Evolutionary conservation across 2,797 vertebrate species (phyloP).

Genomic region (Megaceryle alcyon): DNA sequence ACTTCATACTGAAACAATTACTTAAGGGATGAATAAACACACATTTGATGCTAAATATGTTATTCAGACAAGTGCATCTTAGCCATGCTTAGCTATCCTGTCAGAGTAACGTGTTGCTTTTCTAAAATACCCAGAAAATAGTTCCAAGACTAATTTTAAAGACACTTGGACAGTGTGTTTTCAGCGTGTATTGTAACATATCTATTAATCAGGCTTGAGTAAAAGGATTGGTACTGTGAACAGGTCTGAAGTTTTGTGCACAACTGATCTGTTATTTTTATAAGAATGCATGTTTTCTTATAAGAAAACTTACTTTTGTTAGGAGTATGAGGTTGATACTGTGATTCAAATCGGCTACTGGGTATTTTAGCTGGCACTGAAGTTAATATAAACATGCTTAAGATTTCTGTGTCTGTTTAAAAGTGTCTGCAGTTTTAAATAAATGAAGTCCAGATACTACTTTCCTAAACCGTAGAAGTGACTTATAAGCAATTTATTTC

Average conservation of each 20-base stretch:
- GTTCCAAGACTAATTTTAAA: background rate
- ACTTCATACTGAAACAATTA: background rate
- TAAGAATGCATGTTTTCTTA: background rate
- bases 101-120: background rate
- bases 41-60: background rate
- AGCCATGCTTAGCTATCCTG: background rate
- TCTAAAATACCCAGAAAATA: background rate
- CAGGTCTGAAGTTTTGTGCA: background rate
- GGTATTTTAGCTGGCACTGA: background rate
- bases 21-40: background rate
- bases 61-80: background rate
- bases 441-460: background rate
- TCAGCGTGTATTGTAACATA: background rate
- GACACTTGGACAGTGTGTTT: background rate
- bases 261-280: background rate
- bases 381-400: background rate
- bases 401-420: background rate
- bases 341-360: background rate
- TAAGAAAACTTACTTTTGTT: background rate
- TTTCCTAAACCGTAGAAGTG: background rate
- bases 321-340: background rate
- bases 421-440: conserved; percentile 17
- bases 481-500: background rate
- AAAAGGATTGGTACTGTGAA: background rate
- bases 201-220: background rate